Evolutionary conservation across 2,888 invertebrate species (phyloP).

Genomic region (Tineola bisselliella): DNA sequence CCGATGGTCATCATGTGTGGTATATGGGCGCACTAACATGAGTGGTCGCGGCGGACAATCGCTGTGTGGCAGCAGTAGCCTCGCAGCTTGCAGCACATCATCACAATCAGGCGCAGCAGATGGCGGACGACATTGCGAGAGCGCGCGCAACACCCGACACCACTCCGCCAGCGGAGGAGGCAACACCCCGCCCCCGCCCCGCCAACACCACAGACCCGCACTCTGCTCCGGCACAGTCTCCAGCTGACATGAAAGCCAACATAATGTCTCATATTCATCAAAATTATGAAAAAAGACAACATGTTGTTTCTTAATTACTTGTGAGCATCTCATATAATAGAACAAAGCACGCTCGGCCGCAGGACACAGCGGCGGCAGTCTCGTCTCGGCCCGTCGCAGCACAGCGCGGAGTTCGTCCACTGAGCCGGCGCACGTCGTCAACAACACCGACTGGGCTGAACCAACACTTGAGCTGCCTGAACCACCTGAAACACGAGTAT

Average conservation of each 20-base stretch:
- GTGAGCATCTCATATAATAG: conserved; percentile 93
- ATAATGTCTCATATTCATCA: too few species aligned
- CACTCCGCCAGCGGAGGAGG: conserved; percentile 89
- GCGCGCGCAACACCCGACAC: conserved; percentile 84
- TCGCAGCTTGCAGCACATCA: conserved; percentile 88
- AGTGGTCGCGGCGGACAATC: conserved; percentile 86
- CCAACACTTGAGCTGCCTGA: conserved; percentile 18
- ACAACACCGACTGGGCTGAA: conserved; percentile 58
- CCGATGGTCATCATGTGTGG: too few species aligned
- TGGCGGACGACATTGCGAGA: conserved; percentile 82
- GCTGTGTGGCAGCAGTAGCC: conserved; percentile 85
- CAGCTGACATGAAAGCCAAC: not conserved
- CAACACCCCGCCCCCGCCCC: conserved; percentile 76
- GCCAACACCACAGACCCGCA: conserved; percentile 79
- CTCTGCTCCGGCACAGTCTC: not conserved
- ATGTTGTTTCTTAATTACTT: conserved; percentile 45
- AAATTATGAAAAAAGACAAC: not conserved
- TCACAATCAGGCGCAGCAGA: conserved; percentile 84
- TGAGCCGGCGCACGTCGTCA: conserved; percentile 91
- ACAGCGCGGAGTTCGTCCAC: conserved; percentile 81
- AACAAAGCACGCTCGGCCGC: conserved; percentile 83
- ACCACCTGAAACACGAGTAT: not conserved
- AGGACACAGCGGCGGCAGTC: conserved; percentile 68
- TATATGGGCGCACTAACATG: too few species aligned
- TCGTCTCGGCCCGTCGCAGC: conserved; percentile 69